Evolutionary conservation across 1,140 invertebrate species (phyloP).

Genomic region (Matsumurasca onukii): DNA sequence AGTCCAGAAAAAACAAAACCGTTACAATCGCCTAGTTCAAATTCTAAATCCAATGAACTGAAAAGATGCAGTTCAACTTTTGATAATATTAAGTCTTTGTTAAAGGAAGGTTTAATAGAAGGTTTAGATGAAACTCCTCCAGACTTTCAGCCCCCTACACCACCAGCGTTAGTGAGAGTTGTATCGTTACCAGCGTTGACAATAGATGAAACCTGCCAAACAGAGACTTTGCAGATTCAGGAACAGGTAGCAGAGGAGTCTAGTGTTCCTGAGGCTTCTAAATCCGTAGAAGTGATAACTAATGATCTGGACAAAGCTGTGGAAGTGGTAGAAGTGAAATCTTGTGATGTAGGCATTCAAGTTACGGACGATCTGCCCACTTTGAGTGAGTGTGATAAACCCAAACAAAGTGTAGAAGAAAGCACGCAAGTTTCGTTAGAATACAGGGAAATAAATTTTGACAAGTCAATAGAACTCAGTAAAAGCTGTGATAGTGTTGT

Average conservation of each 20-base stretch:
- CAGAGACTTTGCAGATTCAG: not conserved
- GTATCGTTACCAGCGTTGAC: constrained; percentile 63
- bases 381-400: constrained; percentile 1
- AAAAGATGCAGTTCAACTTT: constrained; percentile 75
- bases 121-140: constrained; percentile 55
- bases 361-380: constrained; percentile 30
- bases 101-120: constrained; percentile 65
- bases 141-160: constrained; percentile 54
- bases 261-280: not conserved
- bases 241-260: not conserved
- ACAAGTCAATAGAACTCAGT: constrained; percentile 16
- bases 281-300: not conserved
- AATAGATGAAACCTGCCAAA: constrained; percentile 27
- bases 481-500: constrained; percentile 22
- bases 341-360: constrained; percentile 37
- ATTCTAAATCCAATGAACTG: constrained; percentile 58
- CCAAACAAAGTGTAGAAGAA: constrained; percentile 28
- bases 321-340: constrained; percentile 22
- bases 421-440: constrained; percentile 28
- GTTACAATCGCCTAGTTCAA: constrained; percentile 55
- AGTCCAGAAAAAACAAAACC: constrained; percentile 39
- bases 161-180: constrained; percentile 63
- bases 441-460: constrained; percentile 9
- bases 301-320: constrained; percentile 10
- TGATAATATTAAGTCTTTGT: constrained; percentile 73